These are phyloP conservation scores for Pomatorhinus ruficollis DNA, from an alignment of 2,113 vertebrate species.

Conservation along the genomic window DNA sequence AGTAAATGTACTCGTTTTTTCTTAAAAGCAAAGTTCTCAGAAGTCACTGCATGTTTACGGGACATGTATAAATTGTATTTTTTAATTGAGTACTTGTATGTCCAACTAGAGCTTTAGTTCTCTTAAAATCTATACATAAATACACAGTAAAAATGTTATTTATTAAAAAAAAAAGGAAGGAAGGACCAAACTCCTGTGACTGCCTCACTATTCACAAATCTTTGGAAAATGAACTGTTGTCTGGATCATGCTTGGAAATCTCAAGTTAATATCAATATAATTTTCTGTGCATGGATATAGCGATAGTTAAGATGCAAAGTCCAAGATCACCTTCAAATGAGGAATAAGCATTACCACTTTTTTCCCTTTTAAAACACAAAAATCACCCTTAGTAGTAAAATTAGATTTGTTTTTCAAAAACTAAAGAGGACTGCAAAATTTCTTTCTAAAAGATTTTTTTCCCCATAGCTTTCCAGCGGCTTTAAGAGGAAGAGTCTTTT, in stretches of 20 bases:
- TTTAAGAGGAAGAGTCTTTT: neutral
- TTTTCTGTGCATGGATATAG: neutral
- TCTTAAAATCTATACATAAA: neutral
- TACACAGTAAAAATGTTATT: neutral
- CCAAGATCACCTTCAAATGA: neutral
- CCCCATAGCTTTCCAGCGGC: neutral
- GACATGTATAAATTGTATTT: accelerated
- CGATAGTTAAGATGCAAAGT: neutral
- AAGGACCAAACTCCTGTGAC: neutral
- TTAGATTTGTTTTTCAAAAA: neutral
- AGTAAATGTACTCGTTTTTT: neutral
- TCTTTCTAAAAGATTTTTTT: neutral
- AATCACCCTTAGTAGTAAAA: neutral
- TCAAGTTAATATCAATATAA: neutral
- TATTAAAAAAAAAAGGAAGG: neutral
- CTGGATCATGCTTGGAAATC: neutral
- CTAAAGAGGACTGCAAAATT: neutral
- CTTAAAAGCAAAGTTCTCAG: neutral
- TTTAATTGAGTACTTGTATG: neutral
- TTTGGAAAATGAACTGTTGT: neutral
- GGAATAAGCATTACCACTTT: neutral
- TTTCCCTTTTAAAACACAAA: neutral
- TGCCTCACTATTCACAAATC: neutral
- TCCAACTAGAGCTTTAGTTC: neutral
- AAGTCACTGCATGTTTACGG: neutral